Conservation (phyloP, 2,797 vertebrate species). For the Sparidentex hasta region DNA sequence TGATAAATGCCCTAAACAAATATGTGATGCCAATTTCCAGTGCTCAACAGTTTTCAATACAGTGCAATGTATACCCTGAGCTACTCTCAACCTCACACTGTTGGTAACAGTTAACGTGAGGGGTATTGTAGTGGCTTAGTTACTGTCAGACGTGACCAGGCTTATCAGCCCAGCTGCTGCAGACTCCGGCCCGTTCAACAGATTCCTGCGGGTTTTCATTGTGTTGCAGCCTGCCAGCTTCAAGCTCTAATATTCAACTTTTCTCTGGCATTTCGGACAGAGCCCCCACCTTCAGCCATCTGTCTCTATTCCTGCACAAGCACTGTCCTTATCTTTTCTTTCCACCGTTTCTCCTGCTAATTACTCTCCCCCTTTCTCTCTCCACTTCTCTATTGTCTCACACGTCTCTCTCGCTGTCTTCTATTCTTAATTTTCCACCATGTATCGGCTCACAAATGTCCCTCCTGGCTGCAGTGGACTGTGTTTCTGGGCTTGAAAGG, state of each 20-base stretch:
- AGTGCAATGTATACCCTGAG: too few relatives aligned
- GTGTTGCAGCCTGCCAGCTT: slow-evolving; percentile 38
- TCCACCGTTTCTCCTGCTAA: slow-evolving; percentile 44
- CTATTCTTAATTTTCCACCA: slow-evolving; percentile 18
- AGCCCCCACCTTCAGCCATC: slow-evolving; percentile 49
- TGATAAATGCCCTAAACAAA: not conserved
- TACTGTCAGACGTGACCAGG: not conserved
- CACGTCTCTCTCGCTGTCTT: slow-evolving; percentile 10
- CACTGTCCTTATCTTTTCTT: slow-evolving; percentile 38
- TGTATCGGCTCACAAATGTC: slow-evolving; percentile 30
- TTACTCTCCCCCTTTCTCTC: slow-evolving; percentile 38
- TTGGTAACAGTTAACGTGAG: not conserved
- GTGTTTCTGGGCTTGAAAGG: slow-evolving; percentile 2
- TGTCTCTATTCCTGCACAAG: slow-evolving; percentile 25
- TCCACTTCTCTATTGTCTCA: slow-evolving; percentile 39
- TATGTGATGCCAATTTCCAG: not conserved
- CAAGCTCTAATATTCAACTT: slow-evolving; percentile 39
- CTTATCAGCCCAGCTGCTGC: slow-evolving; percentile 38
- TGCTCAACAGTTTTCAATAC: not conserved
- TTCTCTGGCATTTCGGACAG: slow-evolving; percentile 33
- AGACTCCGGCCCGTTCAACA: slow-evolving; percentile 11
- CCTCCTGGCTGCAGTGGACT: slow-evolving; percentile 36
- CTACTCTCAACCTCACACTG: too few relatives aligned
- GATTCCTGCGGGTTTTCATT: slow-evolving; percentile 38
- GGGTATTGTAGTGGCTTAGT: not conserved